Percentiles rank a stretch among this genome's conserved stretches.
These are phyloP conservation scores for Phodopus roborovskii DNA, from an alignment of 2,113 vertebrate genomes.

Conservation along the genomic window DNA sequence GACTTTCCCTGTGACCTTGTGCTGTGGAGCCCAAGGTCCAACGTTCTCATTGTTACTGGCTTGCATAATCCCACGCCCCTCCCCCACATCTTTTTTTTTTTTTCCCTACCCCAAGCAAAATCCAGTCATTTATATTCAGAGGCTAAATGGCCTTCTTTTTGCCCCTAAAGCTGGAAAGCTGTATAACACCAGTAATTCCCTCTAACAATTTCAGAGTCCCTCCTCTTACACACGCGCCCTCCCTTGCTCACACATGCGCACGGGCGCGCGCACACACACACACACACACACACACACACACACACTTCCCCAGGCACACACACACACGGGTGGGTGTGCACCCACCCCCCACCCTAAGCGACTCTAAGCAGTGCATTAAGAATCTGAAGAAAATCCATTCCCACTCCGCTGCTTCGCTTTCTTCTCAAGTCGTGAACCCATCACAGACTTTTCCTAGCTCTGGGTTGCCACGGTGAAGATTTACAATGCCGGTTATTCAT, in stretches of 20 bases:
- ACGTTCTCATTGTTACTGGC: slow-evolving; percentile 96
- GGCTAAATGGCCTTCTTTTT: slow-evolving; percentile 93
- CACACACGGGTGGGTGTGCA: not conserved
- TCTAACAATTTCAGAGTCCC: slow-evolving; percentile 89
- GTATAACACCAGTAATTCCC: slow-evolving; percentile 93
- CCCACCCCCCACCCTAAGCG: slow-evolving; percentile 87
- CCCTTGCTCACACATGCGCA: too few relatives aligned
- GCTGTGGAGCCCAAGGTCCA: slow-evolving; percentile 90
- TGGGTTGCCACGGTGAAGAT: slow-evolving; percentile 96
- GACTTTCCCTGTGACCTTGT: slow-evolving; percentile 98
- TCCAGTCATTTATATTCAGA: slow-evolving; percentile 94
- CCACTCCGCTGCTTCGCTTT: slow-evolving; percentile 91
- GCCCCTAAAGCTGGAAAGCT: slow-evolving; percentile 88
- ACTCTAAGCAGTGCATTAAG: slow-evolving; percentile 97
- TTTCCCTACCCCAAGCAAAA: slow-evolving; percentile 87
- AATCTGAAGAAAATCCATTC: slow-evolving; percentile 93
- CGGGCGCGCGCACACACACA: not conserved
- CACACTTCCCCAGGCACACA: slow-evolving; percentile 25
- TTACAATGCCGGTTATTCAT: slow-evolving; percentile 95
- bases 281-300: slow-evolving; percentile 79
- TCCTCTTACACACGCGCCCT: slow-evolving; percentile 77
- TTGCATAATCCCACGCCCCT: slow-evolving; percentile 94
- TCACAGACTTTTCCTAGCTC: slow-evolving; percentile 92
- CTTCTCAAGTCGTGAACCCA: slow-evolving; percentile 93
- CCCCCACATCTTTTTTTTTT: slow-evolving; percentile 83